A percentile compares a stretch with the other conserved stretches of the same genome.
Evolutionary conservation across 1,140 invertebrate species (phyloP).

Genomic region (Aphidius ervi): DNA sequence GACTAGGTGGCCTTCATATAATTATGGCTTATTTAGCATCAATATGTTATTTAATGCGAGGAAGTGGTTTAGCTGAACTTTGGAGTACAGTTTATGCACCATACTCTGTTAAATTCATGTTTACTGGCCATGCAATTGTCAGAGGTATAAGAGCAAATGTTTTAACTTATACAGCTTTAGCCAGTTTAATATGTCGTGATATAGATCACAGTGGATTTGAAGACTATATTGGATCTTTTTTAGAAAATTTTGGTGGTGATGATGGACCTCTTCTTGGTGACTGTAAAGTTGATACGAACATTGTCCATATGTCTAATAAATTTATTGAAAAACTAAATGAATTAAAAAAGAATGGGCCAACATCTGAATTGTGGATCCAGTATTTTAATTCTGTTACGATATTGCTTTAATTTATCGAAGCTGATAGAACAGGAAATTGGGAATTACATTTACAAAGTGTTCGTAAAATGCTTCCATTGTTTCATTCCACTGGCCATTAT

Average conservation of each 20-base stretch:
- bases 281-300: too few relatives aligned
- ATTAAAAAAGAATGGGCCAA: constrained; percentile 18
- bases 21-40: constrained; percentile 43
- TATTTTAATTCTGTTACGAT: constrained; percentile 25
- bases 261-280: background rate
- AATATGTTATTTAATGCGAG: constrained; percentile 46
- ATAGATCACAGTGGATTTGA: background rate
- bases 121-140: constrained; percentile 36
- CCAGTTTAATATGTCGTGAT: constrained; percentile 32
- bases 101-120: constrained; percentile 41
- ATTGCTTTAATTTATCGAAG: constrained; percentile 29
- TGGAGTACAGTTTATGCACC: constrained; percentile 37
- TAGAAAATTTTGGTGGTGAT: constrained; percentile 5
- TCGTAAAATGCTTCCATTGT: constrained; percentile 40
- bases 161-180: constrained; percentile 35
- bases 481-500: constrained; percentile 40
- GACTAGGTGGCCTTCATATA: constrained; percentile 35
- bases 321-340: background rate
- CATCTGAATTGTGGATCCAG: constrained; percentile 27
- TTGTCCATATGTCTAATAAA: background rate
- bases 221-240: background rate
- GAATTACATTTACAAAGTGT: constrained; percentile 31
- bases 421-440: constrained; percentile 34
- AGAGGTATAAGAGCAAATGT: constrained; percentile 42
- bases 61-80: constrained; percentile 42